Conservation (phyloP, 1,140 invertebrate species). For the Drosophila kikkawai region DNA sequence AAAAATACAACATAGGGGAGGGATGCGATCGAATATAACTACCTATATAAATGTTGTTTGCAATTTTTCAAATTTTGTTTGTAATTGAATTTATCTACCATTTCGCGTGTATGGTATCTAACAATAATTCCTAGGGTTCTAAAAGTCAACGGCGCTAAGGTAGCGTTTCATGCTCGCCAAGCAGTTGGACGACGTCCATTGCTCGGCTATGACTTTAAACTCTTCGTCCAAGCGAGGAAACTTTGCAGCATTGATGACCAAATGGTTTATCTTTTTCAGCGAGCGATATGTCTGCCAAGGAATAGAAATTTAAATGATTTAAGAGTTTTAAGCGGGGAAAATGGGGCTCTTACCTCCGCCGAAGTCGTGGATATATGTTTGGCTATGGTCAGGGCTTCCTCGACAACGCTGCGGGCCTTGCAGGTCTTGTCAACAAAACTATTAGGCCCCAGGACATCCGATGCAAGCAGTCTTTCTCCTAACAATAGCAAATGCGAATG, state of each 20-base stretch:
- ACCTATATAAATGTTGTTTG: conserved; percentile 14
- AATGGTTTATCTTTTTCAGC: conserved; percentile 86
- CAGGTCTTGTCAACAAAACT: conserved; percentile 71
- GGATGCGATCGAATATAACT: conserved; percentile 19
- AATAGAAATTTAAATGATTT: background rate
- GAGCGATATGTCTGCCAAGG: conserved; percentile 61
- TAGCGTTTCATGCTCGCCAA: conserved; percentile 61
- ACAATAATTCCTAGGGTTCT: conserved; percentile 12
- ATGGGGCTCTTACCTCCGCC: conserved; percentile 49
- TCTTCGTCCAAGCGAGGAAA: conserved; percentile 87
- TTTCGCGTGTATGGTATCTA: conserved; percentile 70
- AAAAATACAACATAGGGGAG: background rate
- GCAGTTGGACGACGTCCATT: conserved; percentile 87
- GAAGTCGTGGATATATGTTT: conserved; percentile 70
- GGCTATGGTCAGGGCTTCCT: conserved; percentile 67
- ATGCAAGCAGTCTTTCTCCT: conserved; percentile 63
- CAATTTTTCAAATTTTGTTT: conserved; percentile 11
- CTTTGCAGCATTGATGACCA: conserved; percentile 86
- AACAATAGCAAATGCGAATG: conserved; percentile 71
- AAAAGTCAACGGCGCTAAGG: conserved; percentile 46
- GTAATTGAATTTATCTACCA: conserved; percentile 31
- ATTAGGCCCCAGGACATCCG: conserved; percentile 54
- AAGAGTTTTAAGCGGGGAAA: no score
- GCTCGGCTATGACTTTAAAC: conserved; percentile 87
- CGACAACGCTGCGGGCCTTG: conserved; percentile 52